Conservation (phyloP, 2,113 vertebrate genomes). For the Notothenia rossii region DNA sequence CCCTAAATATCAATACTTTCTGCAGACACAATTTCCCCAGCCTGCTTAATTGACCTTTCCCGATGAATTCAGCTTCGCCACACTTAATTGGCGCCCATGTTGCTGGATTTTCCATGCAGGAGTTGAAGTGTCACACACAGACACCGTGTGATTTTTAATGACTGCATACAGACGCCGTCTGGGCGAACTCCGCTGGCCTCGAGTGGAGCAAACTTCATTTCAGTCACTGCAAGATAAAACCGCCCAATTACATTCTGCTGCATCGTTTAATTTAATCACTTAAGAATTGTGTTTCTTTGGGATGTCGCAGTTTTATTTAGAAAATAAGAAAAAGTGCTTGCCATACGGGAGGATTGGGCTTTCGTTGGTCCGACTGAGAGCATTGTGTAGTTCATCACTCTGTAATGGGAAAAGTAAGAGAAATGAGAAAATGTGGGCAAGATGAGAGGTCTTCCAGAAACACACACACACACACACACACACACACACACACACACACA, state of each 20-base stretch:
- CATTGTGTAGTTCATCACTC: constrained; percentile 3
- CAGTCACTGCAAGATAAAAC: constrained; percentile 53
- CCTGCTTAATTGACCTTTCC: constrained; percentile 71
- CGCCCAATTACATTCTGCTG: constrained; percentile 57
- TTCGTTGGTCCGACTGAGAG: neutral
- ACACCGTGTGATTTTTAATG: constrained; percentile 67
- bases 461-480: neutral
- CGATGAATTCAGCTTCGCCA: constrained; percentile 61
- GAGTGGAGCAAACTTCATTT: constrained; percentile 50
- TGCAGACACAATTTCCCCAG: constrained; percentile 34
- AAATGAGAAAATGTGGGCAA: neutral
- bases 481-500: neutral
- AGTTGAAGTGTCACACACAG: constrained; percentile 40
- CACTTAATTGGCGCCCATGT: constrained; percentile 69
- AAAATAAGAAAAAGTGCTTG: constrained; percentile 30
- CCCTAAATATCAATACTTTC: constrained; percentile 11
- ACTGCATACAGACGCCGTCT: constrained; percentile 47
- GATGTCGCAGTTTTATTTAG: constrained; percentile 3
- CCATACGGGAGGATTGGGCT: neutral
- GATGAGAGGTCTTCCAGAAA: neutral
- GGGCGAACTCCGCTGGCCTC: constrained; percentile 18
- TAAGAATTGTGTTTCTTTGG: constrained; percentile 33
- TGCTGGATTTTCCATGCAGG: constrained; percentile 34
- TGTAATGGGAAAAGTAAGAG: neutral
- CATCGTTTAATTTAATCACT: constrained; percentile 61